A percentile compares a stretch with the other conserved stretches of the same genome.
phyloP scores from a whole-genome alignment of 2,888 invertebrate genomes.

The Drosophila aldrichi region DNA sequence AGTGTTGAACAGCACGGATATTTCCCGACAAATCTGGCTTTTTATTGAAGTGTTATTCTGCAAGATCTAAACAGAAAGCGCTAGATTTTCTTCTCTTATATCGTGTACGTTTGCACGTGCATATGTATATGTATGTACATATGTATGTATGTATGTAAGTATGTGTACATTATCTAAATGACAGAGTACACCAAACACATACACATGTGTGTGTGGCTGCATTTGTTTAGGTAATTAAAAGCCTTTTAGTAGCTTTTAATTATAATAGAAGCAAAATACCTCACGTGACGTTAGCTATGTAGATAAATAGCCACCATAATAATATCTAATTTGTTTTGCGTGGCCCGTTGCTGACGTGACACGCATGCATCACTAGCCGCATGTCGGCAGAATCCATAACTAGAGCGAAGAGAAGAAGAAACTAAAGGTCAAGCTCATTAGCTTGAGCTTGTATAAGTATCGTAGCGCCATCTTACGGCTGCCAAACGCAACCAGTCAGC shows the following conservation, averaged over 20 bases:
- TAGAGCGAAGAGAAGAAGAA: conserved; percentile 15
- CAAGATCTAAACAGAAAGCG: neutral
- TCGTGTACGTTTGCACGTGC: neutral
- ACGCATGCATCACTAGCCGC: conserved; percentile 26
- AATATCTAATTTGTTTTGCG: conserved; percentile 2
- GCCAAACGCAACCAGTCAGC: conserved; percentile 27
- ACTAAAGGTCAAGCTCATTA: conserved; percentile 58
- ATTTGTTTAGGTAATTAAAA: conserved; percentile 8
- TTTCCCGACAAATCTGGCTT: conserved; percentile 8
- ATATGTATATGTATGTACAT: neutral
- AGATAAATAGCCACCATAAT: neutral
- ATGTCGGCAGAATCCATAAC: conserved; percentile 13
- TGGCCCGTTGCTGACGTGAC: conserved; percentile 6
- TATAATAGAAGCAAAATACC: neutral
- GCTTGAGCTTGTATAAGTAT: conserved; percentile 36
- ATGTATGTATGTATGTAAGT: too few relatives aligned
- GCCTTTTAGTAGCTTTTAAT: conserved; percentile 11
- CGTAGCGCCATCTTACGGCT: conserved; percentile 45
- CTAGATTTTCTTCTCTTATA: neutral
- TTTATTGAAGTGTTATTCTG: conserved; percentile 3
- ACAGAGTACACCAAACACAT: neutral
- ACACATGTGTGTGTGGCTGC: neutral
- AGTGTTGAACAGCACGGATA: neutral
- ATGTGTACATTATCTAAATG: conserved; percentile 3
- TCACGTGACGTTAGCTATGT: conserved; percentile 7